Evolutionary conservation across 37 sponge, comb jelly and placozoan species (phyloP).

Genomic region (Spongia lamella): DNA sequence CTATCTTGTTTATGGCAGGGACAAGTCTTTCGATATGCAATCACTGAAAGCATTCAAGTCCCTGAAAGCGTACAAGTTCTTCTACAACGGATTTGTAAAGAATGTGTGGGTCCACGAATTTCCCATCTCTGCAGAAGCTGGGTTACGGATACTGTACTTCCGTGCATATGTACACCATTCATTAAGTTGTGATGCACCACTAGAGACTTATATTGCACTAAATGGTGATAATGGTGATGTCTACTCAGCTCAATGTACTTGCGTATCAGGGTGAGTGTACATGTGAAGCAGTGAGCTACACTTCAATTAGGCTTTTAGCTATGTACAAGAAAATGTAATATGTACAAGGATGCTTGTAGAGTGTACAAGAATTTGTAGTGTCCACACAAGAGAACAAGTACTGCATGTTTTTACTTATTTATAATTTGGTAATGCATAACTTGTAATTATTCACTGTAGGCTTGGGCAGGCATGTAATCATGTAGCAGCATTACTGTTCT

Average conservation of each 20-base stretch:
- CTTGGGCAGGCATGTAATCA: conserved; percentile 24
- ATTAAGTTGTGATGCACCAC: conserved; percentile 6
- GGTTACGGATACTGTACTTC: conserved; percentile 11
- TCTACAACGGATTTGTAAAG: conserved; percentile 29
- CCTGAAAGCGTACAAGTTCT: conserved; percentile 28
- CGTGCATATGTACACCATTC: conserved; percentile 25
- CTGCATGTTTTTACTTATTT: not conserved
- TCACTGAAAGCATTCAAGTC: too few relatives aligned
- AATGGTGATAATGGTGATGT: conserved; percentile 46
- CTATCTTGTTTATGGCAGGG: too few relatives aligned
- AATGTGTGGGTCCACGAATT: conserved; percentile 26
- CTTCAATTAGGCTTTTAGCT: too few relatives aligned
- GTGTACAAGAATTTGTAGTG: too few relatives aligned
- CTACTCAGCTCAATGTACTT: conserved; percentile 30
- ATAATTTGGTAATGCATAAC: not conserved
- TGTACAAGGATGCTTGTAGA: too few relatives aligned
- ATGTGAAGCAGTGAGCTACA: not conserved
- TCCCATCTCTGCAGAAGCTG: not conserved
- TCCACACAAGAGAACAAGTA: too few relatives aligned
- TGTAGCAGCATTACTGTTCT: conserved; percentile 19
- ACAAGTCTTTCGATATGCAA: too few relatives aligned
- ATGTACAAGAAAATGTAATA: too few relatives aligned
- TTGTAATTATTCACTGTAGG: not conserved
- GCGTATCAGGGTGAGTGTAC: conserved; percentile 7
- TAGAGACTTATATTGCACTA: conserved; percentile 26